These are phyloP conservation scores for Artemia sp. DNA, from an alignment of 2,888 invertebrate species.

Conservation along the genomic window DNA sequence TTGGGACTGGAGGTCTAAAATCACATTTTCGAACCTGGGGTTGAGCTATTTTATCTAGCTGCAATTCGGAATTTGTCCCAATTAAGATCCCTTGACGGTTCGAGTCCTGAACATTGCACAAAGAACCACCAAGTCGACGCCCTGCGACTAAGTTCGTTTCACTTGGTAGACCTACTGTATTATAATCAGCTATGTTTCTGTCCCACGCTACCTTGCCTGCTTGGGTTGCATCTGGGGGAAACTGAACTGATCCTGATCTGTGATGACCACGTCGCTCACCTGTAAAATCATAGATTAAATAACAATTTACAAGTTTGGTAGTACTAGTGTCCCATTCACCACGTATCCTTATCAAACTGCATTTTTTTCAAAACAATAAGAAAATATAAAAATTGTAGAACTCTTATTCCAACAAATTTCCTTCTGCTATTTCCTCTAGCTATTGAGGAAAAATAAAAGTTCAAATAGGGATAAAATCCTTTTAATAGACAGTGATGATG, in stretches of 20 bases:
- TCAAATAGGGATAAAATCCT: too few species aligned
- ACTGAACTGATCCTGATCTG: background rate
- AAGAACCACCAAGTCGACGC: constrained; percentile 1
- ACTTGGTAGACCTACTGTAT: constrained; percentile 7
- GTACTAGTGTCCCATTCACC: too few species aligned
- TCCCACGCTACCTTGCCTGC: background rate
- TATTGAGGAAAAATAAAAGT: too few species aligned
- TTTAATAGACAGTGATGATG: too few species aligned
- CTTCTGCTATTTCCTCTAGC: too few species aligned
- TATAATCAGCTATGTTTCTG: background rate
- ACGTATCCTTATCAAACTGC: too few species aligned
- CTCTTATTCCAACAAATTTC: too few species aligned
- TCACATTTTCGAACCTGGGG: constrained; percentile 13
- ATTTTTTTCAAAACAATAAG: too few species aligned
- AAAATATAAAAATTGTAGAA: too few species aligned
- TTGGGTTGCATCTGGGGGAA: background rate
- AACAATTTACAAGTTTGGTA: too few species aligned
- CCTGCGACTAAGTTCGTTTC: background rate
- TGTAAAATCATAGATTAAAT: background rate
- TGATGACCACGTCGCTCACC: constrained; percentile 6
- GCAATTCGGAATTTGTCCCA: constrained; percentile 1
- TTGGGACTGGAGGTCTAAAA: constrained; percentile 6
- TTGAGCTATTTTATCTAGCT: constrained; percentile 9
- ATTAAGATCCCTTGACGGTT: background rate
- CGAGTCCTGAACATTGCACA: constrained; percentile 13